phyloP scores from a whole-genome alignment of 2,888 invertebrate species.

The Drosophila histrio region DNA sequence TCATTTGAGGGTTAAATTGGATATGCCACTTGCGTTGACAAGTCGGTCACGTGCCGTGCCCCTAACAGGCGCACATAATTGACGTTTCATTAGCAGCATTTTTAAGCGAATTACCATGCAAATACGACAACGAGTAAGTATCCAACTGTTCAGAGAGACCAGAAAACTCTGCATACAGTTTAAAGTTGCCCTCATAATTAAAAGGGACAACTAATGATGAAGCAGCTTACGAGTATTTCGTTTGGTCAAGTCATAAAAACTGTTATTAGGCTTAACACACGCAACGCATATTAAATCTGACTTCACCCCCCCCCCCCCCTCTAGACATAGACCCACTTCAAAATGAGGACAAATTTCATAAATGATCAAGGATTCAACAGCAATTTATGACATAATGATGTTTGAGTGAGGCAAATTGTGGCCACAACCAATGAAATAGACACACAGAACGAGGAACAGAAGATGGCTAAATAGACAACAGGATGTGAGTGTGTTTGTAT shows the following conservation, averaged over 20 bases:
- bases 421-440: slow-evolving; percentile 40
- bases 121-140: slow-evolving; percentile 32
- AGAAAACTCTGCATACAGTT: slow-evolving; percentile 2
- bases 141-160: background rate
- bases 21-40: slow-evolving; percentile 76
- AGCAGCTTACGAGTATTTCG: slow-evolving; percentile 9
- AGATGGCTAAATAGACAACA: background rate
- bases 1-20: slow-evolving; percentile 81
- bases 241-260: slow-evolving; percentile 47
- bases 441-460: slow-evolving; percentile 3
- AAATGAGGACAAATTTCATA: slow-evolving; percentile 72
- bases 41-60: slow-evolving; percentile 73
- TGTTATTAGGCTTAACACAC: slow-evolving; percentile 44
- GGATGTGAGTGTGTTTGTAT: slow-evolving; percentile 9
- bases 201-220: slow-evolving; percentile 19
- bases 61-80: slow-evolving; percentile 72
- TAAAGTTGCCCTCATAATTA: slow-evolving; percentile 45
- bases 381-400: slow-evolving; percentile 79
- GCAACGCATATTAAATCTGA: slow-evolving; percentile 57
- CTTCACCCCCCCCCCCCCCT: background rate
- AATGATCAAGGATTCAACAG: slow-evolving; percentile 78
- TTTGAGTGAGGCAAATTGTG: slow-evolving; percentile 68
- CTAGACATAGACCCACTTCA: background rate
- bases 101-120: slow-evolving; percentile 61
- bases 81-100: slow-evolving; percentile 75